Evolutionary conservation across 2,113 vertebrate genomes (phyloP).

Genomic region (Budorcas taxicolor): DNA sequence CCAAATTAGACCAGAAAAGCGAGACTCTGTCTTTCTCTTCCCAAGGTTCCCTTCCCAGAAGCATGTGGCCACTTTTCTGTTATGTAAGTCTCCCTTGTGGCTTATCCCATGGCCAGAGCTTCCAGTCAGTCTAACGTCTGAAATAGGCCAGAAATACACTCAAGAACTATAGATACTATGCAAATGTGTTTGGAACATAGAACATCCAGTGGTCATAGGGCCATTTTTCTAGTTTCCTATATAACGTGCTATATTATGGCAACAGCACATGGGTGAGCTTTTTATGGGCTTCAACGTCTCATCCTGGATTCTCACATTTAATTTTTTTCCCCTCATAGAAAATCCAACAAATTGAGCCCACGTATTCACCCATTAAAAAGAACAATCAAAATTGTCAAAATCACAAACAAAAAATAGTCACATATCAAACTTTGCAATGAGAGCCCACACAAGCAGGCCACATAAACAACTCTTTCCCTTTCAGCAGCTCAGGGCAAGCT

Average conservation of each 20-base stretch:
- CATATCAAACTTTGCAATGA: background rate
- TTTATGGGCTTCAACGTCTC: background rate
- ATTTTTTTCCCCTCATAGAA: background rate
- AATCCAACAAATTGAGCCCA: background rate
- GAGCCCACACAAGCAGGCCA: background rate
- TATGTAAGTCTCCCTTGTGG: background rate
- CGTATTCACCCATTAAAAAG: background rate
- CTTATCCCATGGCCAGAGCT: background rate
- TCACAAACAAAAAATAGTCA: background rate
- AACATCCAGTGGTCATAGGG: accelerated
- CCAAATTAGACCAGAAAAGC: background rate
- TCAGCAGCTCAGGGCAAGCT: background rate
- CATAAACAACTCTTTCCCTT: background rate
- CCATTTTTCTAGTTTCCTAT: background rate
- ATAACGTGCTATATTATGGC: accelerated
- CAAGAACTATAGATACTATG: background rate
- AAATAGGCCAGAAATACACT: background rate
- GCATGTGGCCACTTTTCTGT: background rate
- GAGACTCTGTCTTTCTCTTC: background rate
- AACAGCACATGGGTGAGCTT: accelerated
- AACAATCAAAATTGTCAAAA: background rate
- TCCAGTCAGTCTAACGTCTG: background rate
- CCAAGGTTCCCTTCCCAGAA: background rate
- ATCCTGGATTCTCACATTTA: background rate
- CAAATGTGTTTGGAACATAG: background rate